phyloP scores from a whole-genome alignment of 2,113 vertebrate species.

The Sphaerodactylus townsendi region DNA sequence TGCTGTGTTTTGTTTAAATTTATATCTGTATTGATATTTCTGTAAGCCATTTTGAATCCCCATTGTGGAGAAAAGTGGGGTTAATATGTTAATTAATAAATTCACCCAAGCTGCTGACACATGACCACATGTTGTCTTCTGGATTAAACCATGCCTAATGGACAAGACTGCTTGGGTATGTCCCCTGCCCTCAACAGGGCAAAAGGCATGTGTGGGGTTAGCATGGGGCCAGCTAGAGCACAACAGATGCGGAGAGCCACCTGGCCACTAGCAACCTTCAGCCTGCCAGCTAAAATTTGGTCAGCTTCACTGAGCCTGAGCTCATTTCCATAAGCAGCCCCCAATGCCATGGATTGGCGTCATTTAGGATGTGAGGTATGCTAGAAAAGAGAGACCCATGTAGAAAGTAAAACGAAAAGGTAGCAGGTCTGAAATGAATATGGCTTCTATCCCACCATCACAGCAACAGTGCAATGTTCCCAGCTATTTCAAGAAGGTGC shows the following conservation, averaged over 20 bases:
- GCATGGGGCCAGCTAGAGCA: not conserved
- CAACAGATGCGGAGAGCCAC: not conserved
- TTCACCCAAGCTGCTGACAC: no score
- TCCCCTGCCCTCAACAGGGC: not conserved
- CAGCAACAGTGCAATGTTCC: not conserved
- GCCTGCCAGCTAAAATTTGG: not conserved
- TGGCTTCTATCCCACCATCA: not conserved
- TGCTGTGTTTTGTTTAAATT: no score
- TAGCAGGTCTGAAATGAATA: not conserved
- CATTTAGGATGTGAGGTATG: not conserved
- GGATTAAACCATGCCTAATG: not conserved
- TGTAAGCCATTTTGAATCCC: no score
- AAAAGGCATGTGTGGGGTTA: no score
- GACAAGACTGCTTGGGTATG: not conserved
- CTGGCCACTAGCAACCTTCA: not conserved
- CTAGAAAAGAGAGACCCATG: not conserved
- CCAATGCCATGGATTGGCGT: not conserved
- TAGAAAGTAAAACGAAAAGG: not conserved
- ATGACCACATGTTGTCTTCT: no score
- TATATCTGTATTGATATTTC: no score
- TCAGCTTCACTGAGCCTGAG: not conserved
- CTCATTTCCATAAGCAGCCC: not conserved
- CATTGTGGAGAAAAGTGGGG: no score
- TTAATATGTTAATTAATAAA: no score
- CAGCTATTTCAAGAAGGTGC: conserved; percentile 4